Conservation (phyloP, 1,140 invertebrate species). For the Tenebrio molitor region DNA sequence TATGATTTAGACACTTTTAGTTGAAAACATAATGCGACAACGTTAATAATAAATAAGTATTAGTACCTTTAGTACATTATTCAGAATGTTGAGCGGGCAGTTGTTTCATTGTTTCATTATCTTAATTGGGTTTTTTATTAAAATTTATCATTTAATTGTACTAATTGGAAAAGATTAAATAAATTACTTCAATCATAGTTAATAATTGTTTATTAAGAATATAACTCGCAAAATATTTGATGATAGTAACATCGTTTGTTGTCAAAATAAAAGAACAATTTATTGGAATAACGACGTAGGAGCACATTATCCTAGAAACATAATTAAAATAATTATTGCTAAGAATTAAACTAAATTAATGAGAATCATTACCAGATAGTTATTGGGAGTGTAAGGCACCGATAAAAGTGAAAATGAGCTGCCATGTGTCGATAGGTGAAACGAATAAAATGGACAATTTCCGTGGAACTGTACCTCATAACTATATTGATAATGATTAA, state of each 20-base stretch:
- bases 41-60: too few species aligned
- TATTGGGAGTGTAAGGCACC: not conserved
- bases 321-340: slow-evolving; percentile 9
- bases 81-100: slow-evolving; percentile 1
- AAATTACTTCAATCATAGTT: slow-evolving; percentile 57
- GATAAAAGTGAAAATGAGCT: too few species aligned
- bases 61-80: too few species aligned
- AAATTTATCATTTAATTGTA: slow-evolving; percentile 37
- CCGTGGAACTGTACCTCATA: too few species aligned
- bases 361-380: slow-evolving; percentile 16
- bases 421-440: too few species aligned
- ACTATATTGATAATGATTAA: slow-evolving; percentile 25
- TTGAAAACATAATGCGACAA: too few species aligned
- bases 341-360: slow-evolving; percentile 15
- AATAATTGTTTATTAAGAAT: slow-evolving; percentile 50
- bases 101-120: slow-evolving; percentile 31
- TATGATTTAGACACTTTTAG: too few species aligned
- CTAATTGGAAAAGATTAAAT: slow-evolving; percentile 58
- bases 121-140: slow-evolving; percentile 38
- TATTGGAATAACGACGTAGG: not conserved
- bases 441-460: too few species aligned
- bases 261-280: slow-evolving; percentile 19
- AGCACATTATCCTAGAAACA: not conserved
- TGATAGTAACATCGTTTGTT: not conserved
- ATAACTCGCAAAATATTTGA: slow-evolving; percentile 17